phyloP scores from a whole-genome alignment of 2,113 vertebrate genomes.

The Caloenas nicobarica region DNA sequence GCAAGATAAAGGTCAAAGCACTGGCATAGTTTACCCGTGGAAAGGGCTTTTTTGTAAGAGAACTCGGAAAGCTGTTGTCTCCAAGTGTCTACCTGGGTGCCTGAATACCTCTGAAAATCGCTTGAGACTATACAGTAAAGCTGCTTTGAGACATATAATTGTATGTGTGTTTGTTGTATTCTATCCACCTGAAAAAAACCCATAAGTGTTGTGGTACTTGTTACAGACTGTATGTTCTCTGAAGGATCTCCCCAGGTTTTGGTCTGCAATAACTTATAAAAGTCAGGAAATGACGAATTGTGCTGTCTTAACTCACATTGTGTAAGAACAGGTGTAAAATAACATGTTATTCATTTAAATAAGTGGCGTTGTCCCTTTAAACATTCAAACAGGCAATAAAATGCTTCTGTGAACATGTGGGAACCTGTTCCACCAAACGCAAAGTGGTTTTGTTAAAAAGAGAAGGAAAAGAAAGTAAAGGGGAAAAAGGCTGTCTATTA shows the following conservation, averaged over 20 bases:
- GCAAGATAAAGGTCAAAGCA: not conserved
- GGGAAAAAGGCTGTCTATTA: fast-evolving
- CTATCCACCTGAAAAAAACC: fast-evolving
- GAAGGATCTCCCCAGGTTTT: not conserved
- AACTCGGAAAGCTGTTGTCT: not conserved
- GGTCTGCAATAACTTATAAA: not conserved
- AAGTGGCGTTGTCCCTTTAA: slow-evolving; percentile 42
- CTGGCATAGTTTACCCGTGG: not conserved
- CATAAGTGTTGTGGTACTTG: not conserved
- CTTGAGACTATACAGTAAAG: not conserved
- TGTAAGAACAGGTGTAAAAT: slow-evolving; percentile 31
- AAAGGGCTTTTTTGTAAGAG: not conserved
- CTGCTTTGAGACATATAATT: not conserved
- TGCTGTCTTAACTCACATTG: not conserved
- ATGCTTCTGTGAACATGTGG: slow-evolving; percentile 2
- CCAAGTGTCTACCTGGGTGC: not conserved
- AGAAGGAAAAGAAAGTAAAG: not conserved
- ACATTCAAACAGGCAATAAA: slow-evolving; percentile 40
- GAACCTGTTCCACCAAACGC: slow-evolving; percentile 24
- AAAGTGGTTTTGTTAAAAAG: slow-evolving; percentile 20
- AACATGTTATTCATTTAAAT: slow-evolving; percentile 51
- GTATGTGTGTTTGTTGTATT: not conserved
- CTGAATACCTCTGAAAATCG: not conserved
- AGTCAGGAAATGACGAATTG: not conserved
- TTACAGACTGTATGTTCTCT: not conserved